Conservation (phyloP, 2,888 invertebrate species). For the Alviniconcha strummeri region DNA sequence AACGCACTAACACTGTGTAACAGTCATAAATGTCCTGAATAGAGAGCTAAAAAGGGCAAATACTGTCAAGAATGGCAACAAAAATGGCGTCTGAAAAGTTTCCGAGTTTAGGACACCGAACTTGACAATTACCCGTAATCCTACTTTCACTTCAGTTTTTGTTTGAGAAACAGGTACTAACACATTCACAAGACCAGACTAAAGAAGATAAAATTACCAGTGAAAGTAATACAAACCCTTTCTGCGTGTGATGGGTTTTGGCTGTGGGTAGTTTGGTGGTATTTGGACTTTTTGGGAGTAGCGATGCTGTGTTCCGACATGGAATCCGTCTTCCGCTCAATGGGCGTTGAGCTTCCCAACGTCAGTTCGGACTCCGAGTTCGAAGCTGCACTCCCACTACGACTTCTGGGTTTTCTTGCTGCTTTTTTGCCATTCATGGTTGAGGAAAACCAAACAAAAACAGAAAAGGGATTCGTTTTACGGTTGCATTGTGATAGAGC, state of each 20-base stretch:
- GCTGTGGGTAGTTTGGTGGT: conserved; percentile 23
- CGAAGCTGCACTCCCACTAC: conserved; percentile 32
- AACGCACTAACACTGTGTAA: too few species aligned
- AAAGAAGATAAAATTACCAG: too few species aligned
- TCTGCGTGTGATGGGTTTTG: conserved; percentile 24
- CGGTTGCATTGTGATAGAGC: too few species aligned
- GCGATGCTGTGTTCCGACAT: conserved; percentile 30
- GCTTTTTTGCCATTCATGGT: conserved; percentile 25
- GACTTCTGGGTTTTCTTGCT: conserved; percentile 25
- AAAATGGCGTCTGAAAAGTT: too few species aligned
- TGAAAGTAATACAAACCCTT: conserved; percentile 24
- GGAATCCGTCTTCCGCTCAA: conserved; percentile 20
- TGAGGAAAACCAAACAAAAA: conserved; percentile 1
- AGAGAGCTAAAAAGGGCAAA: too few species aligned
- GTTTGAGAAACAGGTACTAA: too few species aligned
- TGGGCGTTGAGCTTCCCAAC: conserved; percentile 22
- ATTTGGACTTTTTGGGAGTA: conserved; percentile 7
- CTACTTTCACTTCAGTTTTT: too few species aligned
- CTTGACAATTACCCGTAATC: too few species aligned
- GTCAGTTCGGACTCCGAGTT: conserved; percentile 29
- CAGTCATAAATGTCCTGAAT: too few species aligned
- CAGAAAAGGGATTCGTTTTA: background rate
- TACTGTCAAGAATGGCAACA: too few species aligned
- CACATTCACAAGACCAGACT: too few species aligned
- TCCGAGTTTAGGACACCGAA: too few species aligned